phyloP scores from a whole-genome alignment of 2,797 vertebrate genomes.

The Ctenosaura bakeri region DNA sequence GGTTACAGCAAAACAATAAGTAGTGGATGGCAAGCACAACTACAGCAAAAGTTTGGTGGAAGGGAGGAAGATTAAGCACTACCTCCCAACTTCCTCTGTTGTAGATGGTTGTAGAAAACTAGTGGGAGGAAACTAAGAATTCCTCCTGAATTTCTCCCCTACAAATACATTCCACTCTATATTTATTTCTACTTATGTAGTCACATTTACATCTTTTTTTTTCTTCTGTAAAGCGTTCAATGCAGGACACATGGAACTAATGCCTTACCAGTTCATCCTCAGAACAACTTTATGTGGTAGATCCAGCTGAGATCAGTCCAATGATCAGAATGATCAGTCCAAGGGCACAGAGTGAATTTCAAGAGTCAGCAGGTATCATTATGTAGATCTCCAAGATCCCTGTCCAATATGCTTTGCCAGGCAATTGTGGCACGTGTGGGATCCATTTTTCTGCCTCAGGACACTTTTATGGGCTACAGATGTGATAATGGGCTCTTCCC shows the following conservation, averaged over 20 bases:
- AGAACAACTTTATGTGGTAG: not conserved
- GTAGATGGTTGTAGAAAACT: not conserved
- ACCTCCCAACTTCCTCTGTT: not conserved
- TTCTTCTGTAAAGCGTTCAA: not conserved
- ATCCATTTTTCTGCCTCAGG: too few relatives aligned
- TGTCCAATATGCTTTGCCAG: not conserved
- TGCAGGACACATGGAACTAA: not conserved
- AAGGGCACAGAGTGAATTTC: not conserved
- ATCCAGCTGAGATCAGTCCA: not conserved
- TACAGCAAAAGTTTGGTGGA: not conserved
- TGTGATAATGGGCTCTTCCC: too few relatives aligned
- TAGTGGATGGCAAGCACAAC: not conserved
- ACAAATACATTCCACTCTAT: not conserved
- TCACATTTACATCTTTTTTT: not conserved
- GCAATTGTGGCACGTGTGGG: too few relatives aligned
- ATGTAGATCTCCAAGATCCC: not conserved
- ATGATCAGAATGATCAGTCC: not conserved
- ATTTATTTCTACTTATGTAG: not conserved
- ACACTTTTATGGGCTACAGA: too few relatives aligned
- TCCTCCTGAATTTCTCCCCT: not conserved
- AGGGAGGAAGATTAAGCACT: not conserved
- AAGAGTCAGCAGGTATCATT: not conserved
- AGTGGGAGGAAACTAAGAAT: not conserved
- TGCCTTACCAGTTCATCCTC: not conserved
- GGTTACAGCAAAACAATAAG: not conserved